These are phyloP conservation scores for Gallinago solitaria DNA, from an alignment of 2,797 vertebrate species.

Conservation along the genomic window DNA sequence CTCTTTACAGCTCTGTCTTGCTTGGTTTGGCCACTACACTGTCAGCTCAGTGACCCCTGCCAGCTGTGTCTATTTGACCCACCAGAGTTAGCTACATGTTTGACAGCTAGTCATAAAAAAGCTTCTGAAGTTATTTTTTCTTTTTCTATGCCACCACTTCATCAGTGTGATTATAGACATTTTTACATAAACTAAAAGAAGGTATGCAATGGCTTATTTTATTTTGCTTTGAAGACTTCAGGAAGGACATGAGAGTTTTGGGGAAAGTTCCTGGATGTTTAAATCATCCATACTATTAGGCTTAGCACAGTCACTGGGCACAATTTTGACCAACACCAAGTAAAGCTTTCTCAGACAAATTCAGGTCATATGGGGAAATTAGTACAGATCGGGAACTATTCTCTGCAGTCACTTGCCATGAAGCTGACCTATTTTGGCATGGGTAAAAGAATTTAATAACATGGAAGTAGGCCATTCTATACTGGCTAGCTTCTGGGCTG, in stretches of 20 bases:
- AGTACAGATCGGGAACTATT: not conserved
- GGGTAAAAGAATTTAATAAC: not conserved
- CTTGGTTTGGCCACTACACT: not conserved
- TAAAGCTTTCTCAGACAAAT: not conserved
- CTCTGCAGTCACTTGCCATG: not conserved
- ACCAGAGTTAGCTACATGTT: not conserved
- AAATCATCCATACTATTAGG: accelerated
- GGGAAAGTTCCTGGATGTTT: not conserved
- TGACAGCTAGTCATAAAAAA: not conserved
- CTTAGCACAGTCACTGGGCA: not conserved
- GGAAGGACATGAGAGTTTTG: not conserved
- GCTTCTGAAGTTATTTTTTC: not conserved
- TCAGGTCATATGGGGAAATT: not conserved
- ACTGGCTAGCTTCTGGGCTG: not conserved
- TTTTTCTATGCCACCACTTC: not conserved
- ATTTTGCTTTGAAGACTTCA: not conserved
- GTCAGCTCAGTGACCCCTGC: not conserved
- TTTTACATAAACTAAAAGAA: not conserved
- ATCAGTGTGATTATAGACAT: not conserved
- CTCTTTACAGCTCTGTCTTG: not conserved
- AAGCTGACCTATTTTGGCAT: constrained; percentile 23
- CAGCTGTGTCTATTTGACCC: not conserved
- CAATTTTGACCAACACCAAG: not conserved
- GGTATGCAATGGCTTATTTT: not conserved
- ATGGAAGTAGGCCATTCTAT: constrained; percentile 16